Conservation (phyloP, 2,888 invertebrate species). For the Alloscopus bannaensis region DNA sequence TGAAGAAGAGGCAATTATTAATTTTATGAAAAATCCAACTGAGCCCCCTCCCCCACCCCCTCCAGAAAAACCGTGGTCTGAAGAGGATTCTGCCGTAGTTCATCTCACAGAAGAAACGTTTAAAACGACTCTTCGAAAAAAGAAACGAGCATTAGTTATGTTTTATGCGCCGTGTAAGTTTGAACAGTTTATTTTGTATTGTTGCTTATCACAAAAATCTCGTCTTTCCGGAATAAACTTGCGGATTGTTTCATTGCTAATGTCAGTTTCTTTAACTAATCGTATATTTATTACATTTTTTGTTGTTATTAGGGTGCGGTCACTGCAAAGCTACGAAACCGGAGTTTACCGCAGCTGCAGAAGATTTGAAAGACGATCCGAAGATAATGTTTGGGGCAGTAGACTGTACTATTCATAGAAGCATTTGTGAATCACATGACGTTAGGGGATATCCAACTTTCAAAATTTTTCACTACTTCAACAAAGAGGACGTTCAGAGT, state of each 20-base stretch:
- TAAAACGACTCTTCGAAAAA: slow-evolving; percentile 85
- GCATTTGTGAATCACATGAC: slow-evolving; percentile 83
- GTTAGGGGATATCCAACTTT: slow-evolving; percentile 91
- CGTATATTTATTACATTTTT: no score
- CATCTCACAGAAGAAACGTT: slow-evolving; percentile 86
- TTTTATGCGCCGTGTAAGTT: slow-evolving; percentile 94
- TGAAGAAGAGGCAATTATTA: slow-evolving; percentile 85
- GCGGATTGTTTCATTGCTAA: no score
- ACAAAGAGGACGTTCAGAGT: slow-evolving; percentile 79
- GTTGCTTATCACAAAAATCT: no score
- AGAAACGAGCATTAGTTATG: slow-evolving; percentile 91
- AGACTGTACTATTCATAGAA: slow-evolving; percentile 82
- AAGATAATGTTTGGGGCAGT: slow-evolving; percentile 88
- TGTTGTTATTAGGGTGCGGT: slow-evolving; percentile 90
- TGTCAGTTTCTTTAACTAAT: no score
- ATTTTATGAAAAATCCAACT: slow-evolving; percentile 89
- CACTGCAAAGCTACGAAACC: slow-evolving; percentile 93
- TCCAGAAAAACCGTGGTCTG: slow-evolving; percentile 86
- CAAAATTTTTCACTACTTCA: slow-evolving; percentile 89
- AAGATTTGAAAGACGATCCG: slow-evolving; percentile 84
- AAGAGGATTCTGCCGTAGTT: slow-evolving; percentile 84
- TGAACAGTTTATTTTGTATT: no score
- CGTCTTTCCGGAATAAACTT: no score
- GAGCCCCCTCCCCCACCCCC: slow-evolving; percentile 91
- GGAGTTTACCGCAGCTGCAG: slow-evolving; percentile 86